Evolutionary conservation across 2,113 vertebrate genomes (phyloP).

Genomic region (Brienomyrus brachyistius): DNA sequence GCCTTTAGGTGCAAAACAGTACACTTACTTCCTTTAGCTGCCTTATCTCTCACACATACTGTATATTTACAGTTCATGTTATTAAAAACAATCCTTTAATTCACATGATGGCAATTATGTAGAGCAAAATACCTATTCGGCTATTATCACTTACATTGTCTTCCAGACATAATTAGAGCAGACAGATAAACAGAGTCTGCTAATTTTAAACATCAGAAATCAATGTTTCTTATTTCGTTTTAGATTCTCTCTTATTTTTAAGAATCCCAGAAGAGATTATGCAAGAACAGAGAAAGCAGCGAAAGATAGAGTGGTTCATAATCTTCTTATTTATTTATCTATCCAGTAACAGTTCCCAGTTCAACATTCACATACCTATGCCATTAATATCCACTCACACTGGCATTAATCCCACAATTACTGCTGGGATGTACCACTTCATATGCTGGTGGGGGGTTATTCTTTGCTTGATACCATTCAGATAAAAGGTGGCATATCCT

Average conservation of each 20-base stretch:
- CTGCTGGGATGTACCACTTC: background rate
- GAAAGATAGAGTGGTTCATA: slow-evolving; percentile 20
- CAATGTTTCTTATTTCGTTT: background rate
- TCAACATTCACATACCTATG: slow-evolving; percentile 26
- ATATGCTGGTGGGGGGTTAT: background rate
- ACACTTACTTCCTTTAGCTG: background rate
- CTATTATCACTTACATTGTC: slow-evolving; percentile 3
- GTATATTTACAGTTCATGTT: background rate
- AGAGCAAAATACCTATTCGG: background rate
- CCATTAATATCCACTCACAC: background rate
- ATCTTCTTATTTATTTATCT: slow-evolving; percentile 38
- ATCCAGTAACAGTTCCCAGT: slow-evolving; percentile 33
- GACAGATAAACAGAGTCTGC: background rate
- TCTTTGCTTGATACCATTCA: background rate
- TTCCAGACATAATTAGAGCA: slow-evolving; percentile 3
- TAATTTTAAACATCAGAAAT: background rate
- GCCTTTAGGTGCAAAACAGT: background rate
- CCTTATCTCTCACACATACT: background rate
- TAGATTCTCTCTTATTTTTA: background rate
- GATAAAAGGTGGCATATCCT: background rate
- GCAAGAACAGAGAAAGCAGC: background rate
- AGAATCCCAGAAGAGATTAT: background rate
- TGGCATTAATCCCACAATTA: slow-evolving; percentile 21
- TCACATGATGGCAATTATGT: background rate
- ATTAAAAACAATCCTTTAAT: slow-evolving; percentile 7